These are phyloP conservation scores for Apodemia mormo DNA, from an alignment of 2,888 invertebrate species.

Conservation along the genomic window DNA sequence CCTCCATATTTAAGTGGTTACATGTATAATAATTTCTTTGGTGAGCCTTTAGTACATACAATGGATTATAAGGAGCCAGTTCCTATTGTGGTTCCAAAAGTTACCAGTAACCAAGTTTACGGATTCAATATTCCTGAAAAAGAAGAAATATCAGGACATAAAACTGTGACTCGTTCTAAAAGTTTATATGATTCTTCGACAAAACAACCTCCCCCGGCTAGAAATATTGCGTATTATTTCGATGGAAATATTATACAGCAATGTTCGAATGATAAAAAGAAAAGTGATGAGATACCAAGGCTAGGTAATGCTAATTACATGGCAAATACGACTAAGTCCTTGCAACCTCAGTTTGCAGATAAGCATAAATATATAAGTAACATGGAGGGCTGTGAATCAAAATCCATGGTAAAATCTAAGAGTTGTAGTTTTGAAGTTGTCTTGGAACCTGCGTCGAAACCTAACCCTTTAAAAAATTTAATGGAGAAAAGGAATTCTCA, in stretches of 20 bases:
- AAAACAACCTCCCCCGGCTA: slow-evolving; percentile 61
- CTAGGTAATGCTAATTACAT: slow-evolving; percentile 79
- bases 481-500: slow-evolving; percentile 76
- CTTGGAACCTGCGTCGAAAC: slow-evolving; percentile 74
- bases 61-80: slow-evolving; percentile 50
- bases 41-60: slow-evolving; percentile 51
- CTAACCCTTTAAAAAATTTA: slow-evolving; percentile 70
- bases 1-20: slow-evolving; percentile 77
- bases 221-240: slow-evolving; percentile 77
- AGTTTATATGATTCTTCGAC: slow-evolving; percentile 70
- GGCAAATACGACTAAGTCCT: slow-evolving; percentile 70
- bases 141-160: slow-evolving; percentile 59
- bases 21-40: slow-evolving; percentile 76
- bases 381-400: slow-evolving; percentile 71
- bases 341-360: slow-evolving; percentile 67
- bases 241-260: slow-evolving; percentile 72
- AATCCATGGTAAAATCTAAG: slow-evolving; percentile 72
- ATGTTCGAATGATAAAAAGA: slow-evolving; percentile 61
- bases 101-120: slow-evolving; percentile 58
- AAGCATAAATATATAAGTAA: slow-evolving; percentile 70
- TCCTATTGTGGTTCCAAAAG: slow-evolving; percentile 46
- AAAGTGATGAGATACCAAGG: slow-evolving; percentile 82
- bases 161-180: slow-evolving; percentile 71
- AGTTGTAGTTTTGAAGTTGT: slow-evolving; percentile 80
- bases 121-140: slow-evolving; percentile 63